phyloP scores from a whole-genome alignment of 2,797 vertebrate genomes.

The Jordanella pulchra region DNA sequence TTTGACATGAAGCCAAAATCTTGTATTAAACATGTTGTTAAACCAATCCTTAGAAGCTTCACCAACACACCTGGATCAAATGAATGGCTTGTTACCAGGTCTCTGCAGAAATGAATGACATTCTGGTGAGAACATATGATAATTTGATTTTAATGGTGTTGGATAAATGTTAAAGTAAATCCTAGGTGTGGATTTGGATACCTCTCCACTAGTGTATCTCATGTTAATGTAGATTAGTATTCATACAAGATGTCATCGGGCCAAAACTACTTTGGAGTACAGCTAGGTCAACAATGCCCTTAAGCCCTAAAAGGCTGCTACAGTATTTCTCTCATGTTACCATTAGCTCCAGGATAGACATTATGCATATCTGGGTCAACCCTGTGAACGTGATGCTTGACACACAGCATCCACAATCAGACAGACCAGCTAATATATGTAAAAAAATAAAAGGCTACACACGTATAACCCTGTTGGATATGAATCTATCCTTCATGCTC shows the following conservation, averaged over 20 bases:
- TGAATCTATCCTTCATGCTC: constrained; percentile 72
- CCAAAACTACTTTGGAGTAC: constrained; percentile 28
- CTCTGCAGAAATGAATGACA: too few relatives aligned
- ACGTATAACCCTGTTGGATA: constrained; percentile 41
- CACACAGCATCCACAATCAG: constrained; percentile 32
- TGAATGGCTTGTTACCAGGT: too few relatives aligned
- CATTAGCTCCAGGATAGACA: constrained; percentile 14
- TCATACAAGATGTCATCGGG: constrained; percentile 27
- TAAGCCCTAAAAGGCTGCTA: constrained; percentile 25
- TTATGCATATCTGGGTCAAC: constrained; percentile 62
- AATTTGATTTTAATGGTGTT: too few relatives aligned
- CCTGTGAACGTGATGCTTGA: constrained; percentile 37
- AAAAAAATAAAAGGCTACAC: constrained; percentile 14
- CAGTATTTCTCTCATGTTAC: constrained; percentile 18
- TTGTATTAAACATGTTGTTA: too few relatives aligned
- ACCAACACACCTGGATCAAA: too few relatives aligned
- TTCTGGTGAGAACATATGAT: too few relatives aligned
- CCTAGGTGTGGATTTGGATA: neutral
- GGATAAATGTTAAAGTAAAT: neutral
- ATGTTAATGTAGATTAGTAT: neutral
- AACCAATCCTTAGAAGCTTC: too few relatives aligned
- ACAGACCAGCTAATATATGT: constrained; percentile 10
- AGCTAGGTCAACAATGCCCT: constrained; percentile 28
- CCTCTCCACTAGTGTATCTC: neutral
- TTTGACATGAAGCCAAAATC: too few relatives aligned